Percentiles rank a stretch among this genome's conserved stretches.
These are phyloP conservation scores for Otolemur crassicaudatus DNA, from an alignment of 2,797 vertebrate genomes.

Conservation along the genomic window DNA sequence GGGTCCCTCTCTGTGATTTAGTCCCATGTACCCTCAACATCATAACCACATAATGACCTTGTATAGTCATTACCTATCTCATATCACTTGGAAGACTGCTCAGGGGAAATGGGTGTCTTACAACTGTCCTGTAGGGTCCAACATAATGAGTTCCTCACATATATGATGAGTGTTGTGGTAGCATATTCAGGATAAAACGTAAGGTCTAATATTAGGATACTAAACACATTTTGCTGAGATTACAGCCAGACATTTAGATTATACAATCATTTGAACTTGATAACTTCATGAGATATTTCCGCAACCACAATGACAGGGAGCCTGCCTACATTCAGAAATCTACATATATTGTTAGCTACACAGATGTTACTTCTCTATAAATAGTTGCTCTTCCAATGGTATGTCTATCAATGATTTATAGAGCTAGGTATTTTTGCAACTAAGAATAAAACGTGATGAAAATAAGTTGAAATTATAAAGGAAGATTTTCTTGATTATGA, in stretches of 20 bases:
- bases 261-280: neutral
- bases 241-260: neutral
- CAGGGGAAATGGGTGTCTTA: neutral
- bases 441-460: neutral
- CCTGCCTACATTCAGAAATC: neutral
- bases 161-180: neutral
- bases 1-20: neutral
- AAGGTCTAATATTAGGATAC: neutral
- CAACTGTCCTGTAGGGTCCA: neutral
- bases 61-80: neutral
- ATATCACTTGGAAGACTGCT: neutral
- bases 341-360: neutral
- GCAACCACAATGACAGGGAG: neutral
- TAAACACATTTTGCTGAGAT: neutral
- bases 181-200: neutral
- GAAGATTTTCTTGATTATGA: neutral
- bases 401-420: neutral
- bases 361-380: neutral
- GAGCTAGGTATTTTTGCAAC: neutral
- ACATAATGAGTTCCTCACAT: neutral
- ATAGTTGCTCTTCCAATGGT: neutral
- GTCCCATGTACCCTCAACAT: neutral
- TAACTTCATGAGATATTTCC: neutral
- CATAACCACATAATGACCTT: neutral
- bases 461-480: constrained; percentile 1